Percentiles rank a stretch among this genome's conserved stretches.
These are phyloP conservation scores for Diglossa cyanea DNA, from an alignment of 2,797 vertebrate species.

Conservation along the genomic window DNA sequence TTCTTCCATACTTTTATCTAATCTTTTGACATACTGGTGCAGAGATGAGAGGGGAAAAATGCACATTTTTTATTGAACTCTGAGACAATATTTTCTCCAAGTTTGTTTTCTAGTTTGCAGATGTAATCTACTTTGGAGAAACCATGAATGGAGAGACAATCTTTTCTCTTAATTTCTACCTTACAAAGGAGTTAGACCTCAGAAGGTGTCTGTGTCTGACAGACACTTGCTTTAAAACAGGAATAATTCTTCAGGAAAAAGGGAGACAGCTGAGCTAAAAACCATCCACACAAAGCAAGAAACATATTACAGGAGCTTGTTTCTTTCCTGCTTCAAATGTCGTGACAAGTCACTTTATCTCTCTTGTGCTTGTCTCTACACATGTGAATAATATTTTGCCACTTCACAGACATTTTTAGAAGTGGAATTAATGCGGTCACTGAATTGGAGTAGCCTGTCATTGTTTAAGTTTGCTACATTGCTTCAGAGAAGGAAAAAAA, in stretches of 20 bases:
- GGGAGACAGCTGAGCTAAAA: neutral
- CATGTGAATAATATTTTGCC: neutral
- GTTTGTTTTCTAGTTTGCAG: neutral
- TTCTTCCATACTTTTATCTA: neutral
- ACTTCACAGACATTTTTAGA: neutral
- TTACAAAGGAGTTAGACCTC: neutral
- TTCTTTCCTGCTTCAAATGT: neutral
- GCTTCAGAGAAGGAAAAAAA: neutral
- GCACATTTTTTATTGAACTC: neutral
- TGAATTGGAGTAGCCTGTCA: neutral
- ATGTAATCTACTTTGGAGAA: neutral
- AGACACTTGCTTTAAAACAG: neutral
- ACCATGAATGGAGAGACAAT: neutral
- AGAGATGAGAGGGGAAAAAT: neutral
- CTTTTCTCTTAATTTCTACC: neutral
- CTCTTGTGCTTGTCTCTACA: neutral
- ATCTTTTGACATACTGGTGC: neutral
- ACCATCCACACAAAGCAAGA: neutral
- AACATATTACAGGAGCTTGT: neutral
- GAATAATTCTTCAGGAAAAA: neutral
- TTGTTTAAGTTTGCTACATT: neutral
- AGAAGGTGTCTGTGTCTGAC: neutral
- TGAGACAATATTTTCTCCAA: neutral
- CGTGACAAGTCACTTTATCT: neutral
- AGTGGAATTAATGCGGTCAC: neutral